phyloP scores from a whole-genome alignment of 2,888 invertebrate species.

The Lottia gigantea region DNA sequence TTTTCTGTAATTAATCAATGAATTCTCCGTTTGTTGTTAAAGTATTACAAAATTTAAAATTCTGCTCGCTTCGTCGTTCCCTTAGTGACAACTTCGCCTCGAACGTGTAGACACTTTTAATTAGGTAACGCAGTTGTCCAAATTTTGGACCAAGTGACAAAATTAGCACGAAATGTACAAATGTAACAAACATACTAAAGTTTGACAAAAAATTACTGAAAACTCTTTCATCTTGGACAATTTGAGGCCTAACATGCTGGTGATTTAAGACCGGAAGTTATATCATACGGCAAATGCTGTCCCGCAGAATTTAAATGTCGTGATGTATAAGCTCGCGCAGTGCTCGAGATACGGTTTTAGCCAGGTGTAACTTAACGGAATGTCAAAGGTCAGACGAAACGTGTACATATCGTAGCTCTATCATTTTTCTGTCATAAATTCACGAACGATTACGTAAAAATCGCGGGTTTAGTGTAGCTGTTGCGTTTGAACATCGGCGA shows the following conservation, averaged over 20 bases:
- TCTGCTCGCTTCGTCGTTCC: too few species aligned
- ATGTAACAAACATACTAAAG: neutral
- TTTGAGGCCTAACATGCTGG: neutral
- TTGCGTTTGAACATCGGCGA: slow-evolving; percentile 3
- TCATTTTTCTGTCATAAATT: neutral
- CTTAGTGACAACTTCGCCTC: too few species aligned
- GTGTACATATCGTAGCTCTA: neutral
- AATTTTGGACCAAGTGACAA: neutral
- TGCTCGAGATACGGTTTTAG: neutral
- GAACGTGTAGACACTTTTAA: neutral
- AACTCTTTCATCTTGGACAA: neutral
- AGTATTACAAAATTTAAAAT: too few species aligned
- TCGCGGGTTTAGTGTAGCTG: neutral
- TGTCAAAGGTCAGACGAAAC: neutral
- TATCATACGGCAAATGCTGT: neutral
- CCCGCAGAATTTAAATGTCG: neutral
- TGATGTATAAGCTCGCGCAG: neutral
- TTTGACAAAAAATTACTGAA: neutral
- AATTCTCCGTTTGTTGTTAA: too few species aligned
- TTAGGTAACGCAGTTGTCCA: slow-evolving; percentile 6
- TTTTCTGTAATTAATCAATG: too few species aligned
- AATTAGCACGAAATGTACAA: neutral
- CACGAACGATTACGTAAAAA: too few species aligned
- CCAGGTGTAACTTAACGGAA: neutral
- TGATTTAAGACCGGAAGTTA: slow-evolving; percentile 9